Base-by-base conservation (phyloP, 2,113 vertebrate genomes). In the Corythornis cristatus region DNA sequence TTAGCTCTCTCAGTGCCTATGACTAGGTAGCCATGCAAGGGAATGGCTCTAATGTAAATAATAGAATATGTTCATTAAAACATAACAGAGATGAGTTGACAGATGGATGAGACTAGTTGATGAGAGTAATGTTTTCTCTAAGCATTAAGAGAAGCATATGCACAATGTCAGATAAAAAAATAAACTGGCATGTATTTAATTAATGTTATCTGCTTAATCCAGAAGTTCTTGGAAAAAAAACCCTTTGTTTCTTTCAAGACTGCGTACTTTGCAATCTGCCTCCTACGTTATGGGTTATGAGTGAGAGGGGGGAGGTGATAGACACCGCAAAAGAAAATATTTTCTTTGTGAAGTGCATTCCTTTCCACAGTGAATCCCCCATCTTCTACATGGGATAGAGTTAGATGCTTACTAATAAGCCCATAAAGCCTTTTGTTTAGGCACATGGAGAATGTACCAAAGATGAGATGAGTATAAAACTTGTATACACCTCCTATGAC, bases 201-300 rank as follows among this genome's bases (percentile, higher is more conserved):
- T 90, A 79, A 85, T 76, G 46, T 86, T 54, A 92, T 84, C 81
- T 79, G 64, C 26, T 94, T 92, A 92, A 96, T 92, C 25, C 46
- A 93, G 71, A 78, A 33, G 31, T 76, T 92, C 61, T 82, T 79
- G 21, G 42, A 79, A 82, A 83, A 76, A 90, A 82, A 88, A 79
- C 1, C 7, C 12, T 86, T 57, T 70, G 23, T 35, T 61, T 15
- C 42, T 84, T 84, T 90, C 40, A 79, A 84, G 81, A 65, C 20
- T 37, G 6, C 48, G 6, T 58, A 48, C 37, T 78, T 65, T 3
- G 2, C 31, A 77, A 45, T 81, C 66, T 82, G n/a, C 26, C 13
- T 79, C 28, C 25, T 42, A 42, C 75, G 15, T 79, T 45, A 25
- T 1, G 8, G 22, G 11, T 67, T 75, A 65, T 6, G 45, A 42